Evolutionary conservation across 2,888 invertebrate species (phyloP).

Genomic region (Drosophila suboccidentalis): DNA sequence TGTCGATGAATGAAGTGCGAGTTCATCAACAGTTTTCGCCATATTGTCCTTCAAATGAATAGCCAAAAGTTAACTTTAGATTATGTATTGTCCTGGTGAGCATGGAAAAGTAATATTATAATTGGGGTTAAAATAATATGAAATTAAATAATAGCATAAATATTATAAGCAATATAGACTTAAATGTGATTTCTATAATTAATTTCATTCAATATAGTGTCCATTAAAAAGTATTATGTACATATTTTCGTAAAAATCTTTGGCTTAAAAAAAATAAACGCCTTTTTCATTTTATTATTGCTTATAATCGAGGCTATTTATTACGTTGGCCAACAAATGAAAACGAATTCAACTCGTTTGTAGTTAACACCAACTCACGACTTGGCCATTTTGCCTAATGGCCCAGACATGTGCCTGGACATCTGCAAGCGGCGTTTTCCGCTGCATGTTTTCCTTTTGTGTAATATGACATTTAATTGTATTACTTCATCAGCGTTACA

Average conservation of each 20-base stretch:
- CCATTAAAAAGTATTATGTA: background rate
- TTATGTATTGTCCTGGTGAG: background rate
- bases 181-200: background rate
- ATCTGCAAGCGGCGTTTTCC: conserved; percentile 16
- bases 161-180: background rate
- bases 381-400: conserved; percentile 71
- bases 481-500: conserved; percentile 65
- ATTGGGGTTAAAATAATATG: background rate
- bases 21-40: conserved; percentile 46
- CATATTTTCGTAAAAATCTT: background rate
- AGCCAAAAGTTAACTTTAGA: background rate
- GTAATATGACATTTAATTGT: conserved; percentile 66
- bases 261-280: background rate
- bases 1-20: conserved; percentile 54
- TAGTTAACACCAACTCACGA: conserved; percentile 72
- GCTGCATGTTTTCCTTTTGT: conserved; percentile 46
- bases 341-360: conserved; percentile 63
- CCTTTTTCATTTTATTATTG: conserved; percentile 38
- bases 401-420: conserved; percentile 60
- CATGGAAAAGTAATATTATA: background rate
- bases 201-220: background rate
- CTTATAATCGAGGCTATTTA: conserved; percentile 44
- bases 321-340: conserved; percentile 58
- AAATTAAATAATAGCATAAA: background rate
- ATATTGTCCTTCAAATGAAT: conserved; percentile 3